Conservation (phyloP, 23 tunicate species). For the Trididemnum nubilum region DNA sequence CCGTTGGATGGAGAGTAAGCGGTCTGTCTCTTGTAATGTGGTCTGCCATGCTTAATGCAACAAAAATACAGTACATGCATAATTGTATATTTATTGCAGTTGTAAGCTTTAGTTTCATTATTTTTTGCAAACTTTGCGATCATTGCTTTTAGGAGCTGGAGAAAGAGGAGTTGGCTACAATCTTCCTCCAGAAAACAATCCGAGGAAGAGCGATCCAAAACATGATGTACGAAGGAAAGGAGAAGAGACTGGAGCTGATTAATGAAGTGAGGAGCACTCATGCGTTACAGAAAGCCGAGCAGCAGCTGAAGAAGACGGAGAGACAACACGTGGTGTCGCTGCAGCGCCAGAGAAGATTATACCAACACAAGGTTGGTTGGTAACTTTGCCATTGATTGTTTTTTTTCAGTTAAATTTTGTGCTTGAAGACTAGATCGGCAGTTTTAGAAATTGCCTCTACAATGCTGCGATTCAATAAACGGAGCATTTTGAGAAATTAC, state of each 20-base stretch:
- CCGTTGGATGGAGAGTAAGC: too few relatives aligned
- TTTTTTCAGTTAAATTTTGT: too few relatives aligned
- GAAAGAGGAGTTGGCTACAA: conserved; percentile 77
- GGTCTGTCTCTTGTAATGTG: too few relatives aligned
- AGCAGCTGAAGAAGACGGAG: conserved; percentile 70
- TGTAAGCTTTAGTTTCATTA: too few relatives aligned
- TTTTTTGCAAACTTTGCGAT: too few relatives aligned
- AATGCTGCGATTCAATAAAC: too few relatives aligned
- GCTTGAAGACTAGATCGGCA: neutral
- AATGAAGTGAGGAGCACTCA: conserved; percentile 94
- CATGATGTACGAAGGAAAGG: conserved; percentile 93
- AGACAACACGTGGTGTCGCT: conserved; percentile 79
- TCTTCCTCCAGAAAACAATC: conserved; percentile 77
- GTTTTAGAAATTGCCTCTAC: too few relatives aligned
- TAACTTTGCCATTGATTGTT: too few relatives aligned
- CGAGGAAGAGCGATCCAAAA: conserved; percentile 91
- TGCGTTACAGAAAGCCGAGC: conserved; percentile 83
- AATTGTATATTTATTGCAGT: too few relatives aligned
- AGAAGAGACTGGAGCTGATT: conserved; percentile 76
- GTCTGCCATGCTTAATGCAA: too few relatives aligned
- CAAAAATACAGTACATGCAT: too few relatives aligned
- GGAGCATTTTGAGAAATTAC: too few relatives aligned
- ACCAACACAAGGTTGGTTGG: conserved; percentile 73
- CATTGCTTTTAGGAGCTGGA: conserved; percentile 71
- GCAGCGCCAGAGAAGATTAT: conserved; percentile 70